These are phyloP conservation scores for Hyposoter dolosus DNA, from an alignment of 2,888 invertebrate genomes.

Conservation along the genomic window DNA sequence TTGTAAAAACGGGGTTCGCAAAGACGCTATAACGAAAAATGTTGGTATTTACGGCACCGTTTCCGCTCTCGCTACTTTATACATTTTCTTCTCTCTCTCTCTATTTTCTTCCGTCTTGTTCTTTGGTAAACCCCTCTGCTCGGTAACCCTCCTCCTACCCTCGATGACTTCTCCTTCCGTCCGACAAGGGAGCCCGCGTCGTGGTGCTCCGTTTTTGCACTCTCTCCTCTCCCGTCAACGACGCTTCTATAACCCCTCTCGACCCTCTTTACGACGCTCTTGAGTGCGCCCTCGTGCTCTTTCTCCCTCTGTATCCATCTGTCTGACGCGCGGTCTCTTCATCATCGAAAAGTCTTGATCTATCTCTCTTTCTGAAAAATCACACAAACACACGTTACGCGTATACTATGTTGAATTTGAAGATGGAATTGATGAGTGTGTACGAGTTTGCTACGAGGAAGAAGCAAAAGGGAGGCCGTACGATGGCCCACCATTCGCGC, in stretches of 20 bases:
- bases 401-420: background rate
- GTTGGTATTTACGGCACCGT: slow-evolving; percentile 82
- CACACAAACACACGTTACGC: slow-evolving; percentile 1
- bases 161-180: slow-evolving; percentile 65
- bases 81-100: slow-evolving; percentile 16
- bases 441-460: slow-evolving; percentile 16
- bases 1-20: slow-evolving; percentile 81
- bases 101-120: slow-evolving; percentile 47
- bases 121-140: slow-evolving; percentile 1
- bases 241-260: slow-evolving; percentile 57
- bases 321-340: slow-evolving; percentile 7
- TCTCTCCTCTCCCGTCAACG: slow-evolving; percentile 49
- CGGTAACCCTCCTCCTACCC: slow-evolving; percentile 24
- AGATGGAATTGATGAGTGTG: background rate
- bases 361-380: slow-evolving; percentile 17
- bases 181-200: slow-evolving; percentile 53
- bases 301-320: background rate
- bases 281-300: slow-evolving; percentile 70
- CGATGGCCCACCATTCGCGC: slow-evolving; percentile 41
- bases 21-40: slow-evolving; percentile 81
- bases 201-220: slow-evolving; percentile 51
- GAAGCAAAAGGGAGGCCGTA: slow-evolving; percentile 57
- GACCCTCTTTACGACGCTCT: slow-evolving; percentile 72
- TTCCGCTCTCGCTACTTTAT: slow-evolving; percentile 74
- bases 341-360: slow-evolving; percentile 40